Base-by-base conservation (phyloP, 64 coral and sea anemone genomes). In the Stichodactyla mertensii region DNA sequence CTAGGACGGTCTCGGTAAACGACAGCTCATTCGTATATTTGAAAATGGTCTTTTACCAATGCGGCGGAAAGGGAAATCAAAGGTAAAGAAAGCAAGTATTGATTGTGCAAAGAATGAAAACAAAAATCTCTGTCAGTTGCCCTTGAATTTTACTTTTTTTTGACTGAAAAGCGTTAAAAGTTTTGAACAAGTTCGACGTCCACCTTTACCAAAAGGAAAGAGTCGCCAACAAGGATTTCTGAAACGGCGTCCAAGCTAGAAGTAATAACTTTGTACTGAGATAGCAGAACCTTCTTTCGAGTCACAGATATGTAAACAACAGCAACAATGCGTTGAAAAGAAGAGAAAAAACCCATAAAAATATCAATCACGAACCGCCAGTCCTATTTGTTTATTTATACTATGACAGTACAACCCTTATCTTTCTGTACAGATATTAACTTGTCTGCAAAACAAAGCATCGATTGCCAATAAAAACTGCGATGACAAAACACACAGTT, bases 401-500 rank as follows among this genome's bases (percentile, higher is more conserved):
- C 59, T 84, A 55, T 79, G 67, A 97, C 94, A 97, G 91, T 97
- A 92, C 81, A 87, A 87, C 91, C 54, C 88, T 97, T 87, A 20
- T 56, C 77, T 78, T 77, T 78, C 94, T 97, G 91, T 97, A 93
- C 89, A 89, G 87, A 97, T 89, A 90, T 87, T 85, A 84, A 84
- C 85, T 89, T 97, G 94, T 97, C 94, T 57, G 69, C 56, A 83
- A 84, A 84, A 93, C 94, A 97, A 97, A 93, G 91, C 85, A 93
- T 57, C 84, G 55, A 97, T 89, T 92, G 91, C 91, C 94, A 97
- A 97, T 97, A 97, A 97, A 97, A 83, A 56, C 85, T 26, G 91
- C 88, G 83, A 87, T 95, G 82, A 82, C 91, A 97, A 92, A 97
- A 93, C 94, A 93, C 89, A 93, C 89, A 93, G 94, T 97, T 97